Base-by-base conservation (phyloP, 1,140 invertebrate genomes). In the Polypedilum pembai region DNA sequence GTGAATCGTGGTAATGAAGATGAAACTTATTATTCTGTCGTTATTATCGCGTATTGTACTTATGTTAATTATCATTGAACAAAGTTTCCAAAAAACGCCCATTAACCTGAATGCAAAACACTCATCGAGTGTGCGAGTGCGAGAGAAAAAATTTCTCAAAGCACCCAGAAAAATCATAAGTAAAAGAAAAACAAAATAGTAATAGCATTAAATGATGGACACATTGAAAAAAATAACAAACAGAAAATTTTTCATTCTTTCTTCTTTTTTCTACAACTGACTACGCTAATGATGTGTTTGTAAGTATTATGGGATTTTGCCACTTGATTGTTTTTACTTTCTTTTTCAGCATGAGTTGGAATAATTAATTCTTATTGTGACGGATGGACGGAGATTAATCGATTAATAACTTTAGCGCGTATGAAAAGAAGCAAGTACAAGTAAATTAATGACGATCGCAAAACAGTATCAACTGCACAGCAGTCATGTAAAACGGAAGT, bases 51-150 rank as follows among this genome's bases (percentile, higher is more conserved):
- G 45, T 56, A 56, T 56, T 56, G n/a, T 56, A 56, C 45, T 56
- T 56, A 56, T 56, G 45, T 56, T 56, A 56, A 56, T 56, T 56
- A 56, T 56, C 45, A 56, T 56, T 56, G 45, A 56, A 56, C n/a
- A 56, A 56, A 56, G 45, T 56, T 56, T n/a, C 45, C 12, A 56
- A 33, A 33, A 33, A 33, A 56, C 15, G n/a, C n/a, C 45, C 45
- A 56, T 56, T 56, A 56, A 56, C 45, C 45, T 56, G 45, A 15
- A 45, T 45, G 41, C 41, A 45, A 56, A n/a, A n/a, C 45, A 56
- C 24, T 33, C 24, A 33, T 33, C 24, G 24, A 33, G 24, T 5
- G 24, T 33, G 24, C 24, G 24, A 33, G 24, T 33, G 1, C n/a
- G 45, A 56, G n/a, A 12, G 12, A 56, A 56, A 15, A 56, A 56